Conservation (phyloP, 2,113 vertebrate genomes). For the Psephotus haematonotus region DNA sequence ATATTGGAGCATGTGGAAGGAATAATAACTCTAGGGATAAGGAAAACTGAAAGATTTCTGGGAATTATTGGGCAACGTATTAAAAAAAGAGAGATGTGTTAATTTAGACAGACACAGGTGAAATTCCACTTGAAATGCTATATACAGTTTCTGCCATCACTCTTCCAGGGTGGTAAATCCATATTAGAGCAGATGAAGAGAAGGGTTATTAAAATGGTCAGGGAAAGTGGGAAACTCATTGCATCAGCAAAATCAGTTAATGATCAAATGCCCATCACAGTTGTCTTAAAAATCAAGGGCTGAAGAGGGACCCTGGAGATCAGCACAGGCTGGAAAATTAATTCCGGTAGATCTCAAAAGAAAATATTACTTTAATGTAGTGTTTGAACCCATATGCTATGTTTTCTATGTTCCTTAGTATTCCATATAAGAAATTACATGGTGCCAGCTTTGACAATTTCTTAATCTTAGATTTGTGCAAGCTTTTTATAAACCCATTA, state of each 20-base stretch:
- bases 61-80: neutral
- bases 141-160: neutral
- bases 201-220: rapidly evolving
- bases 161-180: neutral
- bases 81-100: neutral
- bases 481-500: neutral
- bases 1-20: neutral
- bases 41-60: neutral
- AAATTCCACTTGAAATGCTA: neutral
- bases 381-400: neutral
- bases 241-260: neutral
- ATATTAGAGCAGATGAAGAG: neutral
- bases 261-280: neutral
- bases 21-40: neutral
- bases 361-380: neutral
- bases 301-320: neutral
- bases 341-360: neutral
- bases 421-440: neutral
- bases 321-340: neutral
- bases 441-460: neutral
- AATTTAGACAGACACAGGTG: neutral
- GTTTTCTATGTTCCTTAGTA: neutral
- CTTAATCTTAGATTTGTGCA: neutral
- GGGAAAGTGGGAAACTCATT: neutral
- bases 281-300: neutral